Percentiles rank a stretch among this genome's conserved stretches.
phyloP scores from a whole-genome alignment of 1,140 invertebrate genomes.

The Rhopalosiphum padi region DNA sequence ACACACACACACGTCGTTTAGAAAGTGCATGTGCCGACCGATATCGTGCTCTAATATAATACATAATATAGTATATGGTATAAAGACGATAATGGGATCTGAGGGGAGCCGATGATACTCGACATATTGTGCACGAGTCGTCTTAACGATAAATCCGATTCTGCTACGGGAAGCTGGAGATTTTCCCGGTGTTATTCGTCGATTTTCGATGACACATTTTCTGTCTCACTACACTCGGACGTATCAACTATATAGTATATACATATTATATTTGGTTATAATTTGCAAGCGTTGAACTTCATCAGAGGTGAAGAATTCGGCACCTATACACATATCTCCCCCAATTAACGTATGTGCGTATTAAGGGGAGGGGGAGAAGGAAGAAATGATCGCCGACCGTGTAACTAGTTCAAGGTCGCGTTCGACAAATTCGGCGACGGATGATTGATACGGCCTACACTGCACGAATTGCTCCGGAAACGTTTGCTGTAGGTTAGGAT shows the following conservation, averaged over 20 bases:
- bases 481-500: background rate
- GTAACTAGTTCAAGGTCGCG: constrained; percentile 42
- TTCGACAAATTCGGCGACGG: background rate
- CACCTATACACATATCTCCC: background rate
- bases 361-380: background rate
- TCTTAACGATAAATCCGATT: background rate
- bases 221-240: background rate
- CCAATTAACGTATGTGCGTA: no score
- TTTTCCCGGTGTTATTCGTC: background rate
- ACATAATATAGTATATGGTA: background rate
- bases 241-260: no score
- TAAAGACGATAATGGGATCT: background rate
- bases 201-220: background rate
- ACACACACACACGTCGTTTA: background rate
- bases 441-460: background rate
- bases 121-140: background rate
- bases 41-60: background rate
- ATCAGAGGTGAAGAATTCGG: background rate
- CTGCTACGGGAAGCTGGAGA: background rate
- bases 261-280: background rate
- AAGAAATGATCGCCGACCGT: constrained; percentile 16
- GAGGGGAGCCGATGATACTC: background rate
- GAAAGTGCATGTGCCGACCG: constrained; percentile 12
- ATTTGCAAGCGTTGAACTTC: background rate
- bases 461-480: background rate